Evolutionary conservation across 2,113 vertebrate genomes (phyloP), one percentile per base, ranked within the genome.

Genomic region (Oncorhynchus masou): DNA sequence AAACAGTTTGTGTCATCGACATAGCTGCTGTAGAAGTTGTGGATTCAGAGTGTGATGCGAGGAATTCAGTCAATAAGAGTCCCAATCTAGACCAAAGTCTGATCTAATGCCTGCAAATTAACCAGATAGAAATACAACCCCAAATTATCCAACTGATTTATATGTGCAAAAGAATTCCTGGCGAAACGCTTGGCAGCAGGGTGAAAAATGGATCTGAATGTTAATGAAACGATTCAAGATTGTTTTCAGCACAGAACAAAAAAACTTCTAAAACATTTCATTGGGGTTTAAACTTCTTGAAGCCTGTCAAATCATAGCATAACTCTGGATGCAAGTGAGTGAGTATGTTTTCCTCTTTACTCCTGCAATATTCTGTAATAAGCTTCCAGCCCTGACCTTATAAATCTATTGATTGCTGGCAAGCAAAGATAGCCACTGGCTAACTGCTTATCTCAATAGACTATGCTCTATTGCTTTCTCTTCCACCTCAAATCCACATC

Each of bases 361-460:
- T 76, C 76, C 79, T 59, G 60, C 67, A 75, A 19, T n/a, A 70
- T 45, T 54, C 54, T 31, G 15, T 76, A 77, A 82, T 81, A 57
- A 73, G 72, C 68, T 64, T 76, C 48, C 67, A 78, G 77, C 77
- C 69, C 71, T 4, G 51, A 54, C 51, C 79, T 82, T 76, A 74
- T 68, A 49, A 67, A 66, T 80, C 15, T 78, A 79, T 85, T 11
- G 77, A 77, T 77, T 77, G 80, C 60, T 80, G 64, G 70, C 68
- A 12, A 67, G 20, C 59, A 74, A 19, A 70, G 65, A 76, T 39
- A 75, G 62, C 75, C 72, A 31, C 34, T 73, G 79, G 71, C 24
- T 75, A 70, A 59, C 77, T 65, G 70, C 49, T 51, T 73, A 74
- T 79, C 73, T 71, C 64, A 75, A 68, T 29, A 75, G 74, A 66